Evolutionary conservation across 2,797 vertebrate species (phyloP), one percentile per base, ranked within the genome.

Genomic region (Miichthys miiuy): DNA sequence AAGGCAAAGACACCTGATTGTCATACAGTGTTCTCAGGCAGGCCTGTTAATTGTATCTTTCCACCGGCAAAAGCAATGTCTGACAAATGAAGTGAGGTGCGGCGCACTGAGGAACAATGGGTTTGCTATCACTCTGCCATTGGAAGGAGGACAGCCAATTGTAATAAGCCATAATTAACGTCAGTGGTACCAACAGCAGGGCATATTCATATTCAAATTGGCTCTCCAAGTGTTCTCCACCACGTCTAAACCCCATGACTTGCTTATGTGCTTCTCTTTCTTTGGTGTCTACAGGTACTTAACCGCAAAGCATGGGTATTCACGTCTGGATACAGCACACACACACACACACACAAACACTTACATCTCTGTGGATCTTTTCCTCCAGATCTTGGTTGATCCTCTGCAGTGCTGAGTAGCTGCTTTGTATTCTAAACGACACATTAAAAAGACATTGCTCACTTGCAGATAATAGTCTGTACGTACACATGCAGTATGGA

Each of bases 371-470:
- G 89, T 98, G 97, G 83, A 99, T 96, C 94, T 98, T 99, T 69
- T 99, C 97, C 92, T 99, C 98, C 92, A 99, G 96, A 86, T 99
- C 97, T 89, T 98, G 98, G 94, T 99, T 99, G 96, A 99, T 97
- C 92, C 97, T 96, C 94, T 99, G 98, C 93, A 99, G 95, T 3
- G 97, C 96, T 77, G 97, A 95, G 93, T 99, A 99, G 94, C 98
- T 97, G 94, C 96, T 99, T 92, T 99, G 98, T 94, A 98, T 99
- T 95, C 98, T 99, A 69, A 80, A 90, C 47, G 20, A 86, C 64
- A 91, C 76, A 88, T 82, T 57, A 81, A 84, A 38, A 89, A n/a
- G 48, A 83, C 70, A 78, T 44, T 34, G 56, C 75, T 83, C 67
- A 80, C 60, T 81, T 38, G 56, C 60, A 73, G 76, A 76, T 68